These are phyloP conservation scores for Temnothorax unifasciatus DNA, from an alignment of 2,888 invertebrate species.

Conservation along the genomic window DNA sequence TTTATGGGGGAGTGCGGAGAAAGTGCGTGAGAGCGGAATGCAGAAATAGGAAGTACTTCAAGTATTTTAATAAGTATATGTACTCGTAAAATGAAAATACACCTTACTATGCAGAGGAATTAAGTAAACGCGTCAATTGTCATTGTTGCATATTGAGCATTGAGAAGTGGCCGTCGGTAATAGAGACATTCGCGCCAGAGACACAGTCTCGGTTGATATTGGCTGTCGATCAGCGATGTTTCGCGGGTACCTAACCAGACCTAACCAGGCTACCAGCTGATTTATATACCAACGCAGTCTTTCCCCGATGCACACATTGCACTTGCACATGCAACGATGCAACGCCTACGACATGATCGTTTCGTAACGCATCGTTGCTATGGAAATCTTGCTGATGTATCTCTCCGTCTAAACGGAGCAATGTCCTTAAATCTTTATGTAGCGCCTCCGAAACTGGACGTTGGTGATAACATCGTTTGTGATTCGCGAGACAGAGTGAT, in stretches of 20 bases:
- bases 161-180: slow-evolving; percentile 62
- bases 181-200: slow-evolving; percentile 23
- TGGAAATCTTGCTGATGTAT: not conserved
- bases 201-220: slow-evolving; percentile 62
- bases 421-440: no score
- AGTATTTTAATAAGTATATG: no score
- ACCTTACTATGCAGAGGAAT: no score
- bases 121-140: not conserved
- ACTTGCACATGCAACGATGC: not conserved
- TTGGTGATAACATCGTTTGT: not conserved
- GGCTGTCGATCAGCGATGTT: not conserved
- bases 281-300: not conserved
- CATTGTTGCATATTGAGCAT: not conserved
- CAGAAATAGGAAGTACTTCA: no score
- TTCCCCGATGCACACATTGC: not conserved
- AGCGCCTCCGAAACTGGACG: no score
- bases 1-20: no score
- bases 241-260: not conserved
- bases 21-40: no score
- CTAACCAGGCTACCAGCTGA: slow-evolving; percentile 15
- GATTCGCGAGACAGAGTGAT: not conserved
- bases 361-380: slow-evolving; percentile 33
- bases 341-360: slow-evolving; percentile 8
- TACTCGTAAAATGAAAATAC: no score
- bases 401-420: no score